Evolutionary conservation across 1,140 invertebrate genomes (phyloP).

Genomic region (Pissodes strobi): DNA sequence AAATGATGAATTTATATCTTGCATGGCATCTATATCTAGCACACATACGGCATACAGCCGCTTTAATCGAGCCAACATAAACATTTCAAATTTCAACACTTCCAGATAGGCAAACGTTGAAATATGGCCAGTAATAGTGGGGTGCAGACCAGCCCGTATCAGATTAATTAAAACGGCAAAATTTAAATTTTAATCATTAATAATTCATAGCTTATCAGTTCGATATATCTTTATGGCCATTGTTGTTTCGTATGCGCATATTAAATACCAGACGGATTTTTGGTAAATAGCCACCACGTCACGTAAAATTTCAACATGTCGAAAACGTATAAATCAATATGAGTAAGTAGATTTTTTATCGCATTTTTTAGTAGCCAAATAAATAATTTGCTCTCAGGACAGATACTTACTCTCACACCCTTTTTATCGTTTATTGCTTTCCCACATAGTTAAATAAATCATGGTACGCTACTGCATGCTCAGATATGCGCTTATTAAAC

Average conservation of each 20-base stretch:
- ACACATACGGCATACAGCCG: not conserved
- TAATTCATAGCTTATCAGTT: slow-evolving; percentile 48
- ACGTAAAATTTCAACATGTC: too few species aligned
- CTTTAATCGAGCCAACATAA: slow-evolving; percentile 1
- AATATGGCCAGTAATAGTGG: slow-evolving; percentile 32
- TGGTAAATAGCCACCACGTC: too few species aligned
- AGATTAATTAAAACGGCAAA: slow-evolving; percentile 46
- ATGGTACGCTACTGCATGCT: too few species aligned
- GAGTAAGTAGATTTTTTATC: too few species aligned
- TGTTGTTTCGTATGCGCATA: slow-evolving; percentile 51
- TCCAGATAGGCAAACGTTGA: slow-evolving; percentile 16
- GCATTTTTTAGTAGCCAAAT: too few species aligned
- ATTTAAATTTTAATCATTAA: slow-evolving; percentile 49
- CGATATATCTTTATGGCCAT: slow-evolving; percentile 50
- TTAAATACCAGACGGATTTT: slow-evolving; percentile 36
- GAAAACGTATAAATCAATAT: too few species aligned
- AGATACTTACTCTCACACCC: too few species aligned
- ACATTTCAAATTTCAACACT: slow-evolving; percentile 5
- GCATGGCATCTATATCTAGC: not conserved
- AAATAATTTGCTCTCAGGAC: too few species aligned
- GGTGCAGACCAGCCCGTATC: slow-evolving; percentile 25
- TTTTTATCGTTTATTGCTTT: too few species aligned
- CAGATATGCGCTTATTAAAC: too few species aligned
- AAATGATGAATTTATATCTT: too few species aligned
- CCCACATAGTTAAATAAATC: too few species aligned